A percentile compares a stretch with the other conserved stretches of the same genome.
These are phyloP conservation scores for Pseudomyrmex gracilis DNA, from an alignment of 1,140 invertebrate species.

Conservation along the genomic window DNA sequence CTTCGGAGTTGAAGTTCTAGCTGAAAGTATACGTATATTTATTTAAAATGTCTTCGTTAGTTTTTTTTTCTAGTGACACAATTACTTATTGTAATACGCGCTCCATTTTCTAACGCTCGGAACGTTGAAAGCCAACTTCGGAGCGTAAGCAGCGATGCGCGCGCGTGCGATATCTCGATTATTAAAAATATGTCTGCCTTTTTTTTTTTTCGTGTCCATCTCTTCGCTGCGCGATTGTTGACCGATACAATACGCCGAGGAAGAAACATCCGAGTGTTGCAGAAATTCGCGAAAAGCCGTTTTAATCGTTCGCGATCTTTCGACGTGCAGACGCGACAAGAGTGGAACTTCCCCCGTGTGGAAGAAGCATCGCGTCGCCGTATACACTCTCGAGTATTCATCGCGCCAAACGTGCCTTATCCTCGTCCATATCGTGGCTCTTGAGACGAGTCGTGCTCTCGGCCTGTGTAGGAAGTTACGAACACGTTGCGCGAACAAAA, in stretches of 20 bases:
- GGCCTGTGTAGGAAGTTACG: constrained; percentile 31
- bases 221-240: not conserved
- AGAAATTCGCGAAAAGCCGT: not conserved
- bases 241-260: not conserved
- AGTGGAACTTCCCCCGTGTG: not conserved
- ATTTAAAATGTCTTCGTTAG: too few relatives aligned
- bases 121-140: too few relatives aligned
- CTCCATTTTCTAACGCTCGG: too few relatives aligned
- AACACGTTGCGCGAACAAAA: constrained; percentile 47
- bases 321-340: constrained; percentile 17
- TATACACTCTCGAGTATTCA: constrained; percentile 43
- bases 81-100: too few relatives aligned
- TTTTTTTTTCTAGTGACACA: too few relatives aligned
- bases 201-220: not conserved
- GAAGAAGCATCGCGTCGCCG: not conserved
- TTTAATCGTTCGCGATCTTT: constrained; percentile 21
- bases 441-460: constrained; percentile 31
- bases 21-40: too few relatives aligned
- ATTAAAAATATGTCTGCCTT: too few relatives aligned
- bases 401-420: constrained; percentile 53
- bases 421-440: constrained; percentile 26
- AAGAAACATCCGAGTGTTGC: not conserved
- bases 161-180: too few relatives aligned
- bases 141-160: too few relatives aligned
- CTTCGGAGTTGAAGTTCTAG: too few relatives aligned